Evolutionary conservation across 2,113 vertebrate genomes (phyloP).

Genomic region (Tragelaphus scriptus): DNA sequence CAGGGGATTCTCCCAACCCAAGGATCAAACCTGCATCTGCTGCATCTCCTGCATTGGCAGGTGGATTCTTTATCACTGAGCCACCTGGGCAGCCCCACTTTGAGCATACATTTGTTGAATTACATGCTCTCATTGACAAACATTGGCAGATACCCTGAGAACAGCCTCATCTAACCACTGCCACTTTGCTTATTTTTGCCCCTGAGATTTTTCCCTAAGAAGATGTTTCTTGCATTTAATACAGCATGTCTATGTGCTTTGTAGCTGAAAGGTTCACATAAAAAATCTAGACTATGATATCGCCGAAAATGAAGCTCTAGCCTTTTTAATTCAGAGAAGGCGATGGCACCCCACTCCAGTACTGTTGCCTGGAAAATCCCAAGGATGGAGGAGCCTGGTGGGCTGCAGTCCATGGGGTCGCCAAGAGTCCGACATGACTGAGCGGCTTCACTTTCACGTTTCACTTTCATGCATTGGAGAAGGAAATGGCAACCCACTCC

Average conservation of each 20-base stretch:
- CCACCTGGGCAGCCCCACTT: background rate
- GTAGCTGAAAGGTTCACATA: background rate
- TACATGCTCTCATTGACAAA: background rate
- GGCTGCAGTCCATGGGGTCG: no score
- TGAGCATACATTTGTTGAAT: background rate
- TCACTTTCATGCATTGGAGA: no score
- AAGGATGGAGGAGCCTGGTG: no score
- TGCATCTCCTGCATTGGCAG: background rate
- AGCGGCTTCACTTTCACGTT: no score
- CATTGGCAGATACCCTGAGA: background rate
- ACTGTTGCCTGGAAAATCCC: no score
- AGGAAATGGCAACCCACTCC: no score
- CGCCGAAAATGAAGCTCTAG: background rate
- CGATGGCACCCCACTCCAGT: no score
- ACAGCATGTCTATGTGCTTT: background rate
- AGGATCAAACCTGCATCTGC: background rate
- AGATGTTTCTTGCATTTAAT: background rate
- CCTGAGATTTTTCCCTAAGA: background rate
- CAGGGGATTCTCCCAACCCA: background rate
- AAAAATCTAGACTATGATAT: background rate
- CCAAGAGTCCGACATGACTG: no score
- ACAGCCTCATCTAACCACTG: no score
- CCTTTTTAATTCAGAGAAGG: background rate
- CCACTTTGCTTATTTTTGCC: background rate
- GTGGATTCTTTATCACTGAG: background rate